Evolutionary conservation across 2,113 vertebrate species (phyloP), one percentile per base, ranked within the genome.

Genomic region (Scophthalmus maximus): DNA sequence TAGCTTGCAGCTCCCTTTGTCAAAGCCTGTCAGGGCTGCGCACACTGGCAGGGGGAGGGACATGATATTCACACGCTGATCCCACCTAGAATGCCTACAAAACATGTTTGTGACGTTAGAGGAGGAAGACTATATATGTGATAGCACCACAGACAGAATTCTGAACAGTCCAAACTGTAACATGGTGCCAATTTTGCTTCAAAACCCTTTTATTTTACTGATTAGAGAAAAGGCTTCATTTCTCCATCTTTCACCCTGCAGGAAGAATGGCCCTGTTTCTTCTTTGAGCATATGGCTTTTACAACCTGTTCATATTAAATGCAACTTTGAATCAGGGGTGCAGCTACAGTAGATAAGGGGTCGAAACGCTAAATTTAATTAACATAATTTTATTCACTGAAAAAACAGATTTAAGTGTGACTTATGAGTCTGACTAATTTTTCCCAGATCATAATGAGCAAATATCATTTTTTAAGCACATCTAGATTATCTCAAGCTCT

Each of bases 1-100:
- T 83, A 75, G 73, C 80, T 71, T n/a, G 83, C 79, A 72, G 87
- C 80, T 87, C 65, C 59, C 71, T 88, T 85, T 89, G 87, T 91
- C 90, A 88, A 78, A 89, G 73, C 63, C 82, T 82, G 78, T 83
- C 85, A 89, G 79, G 56, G 40, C 53, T 36, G 67, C 22, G 61
- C 51, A 58, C 52, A 70, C 81, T 66, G 70, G 83, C 42, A 71
- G 57, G 30, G 59, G 86, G 68, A 58, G 71, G 42, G 60, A 59
- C 12, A 26, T 4, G 32, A 26, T 78, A 68, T 74, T 66, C 79
- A 83, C 78, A 87, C 74, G 61, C 63, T 72, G 70, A 89, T 83
- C 68, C 52, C 49, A 85, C 73, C 68, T 30, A 60, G 40, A 81
- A 50, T 51, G 51, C 59, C 73, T 47, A 15, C 36, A 58, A 53